phyloP scores from a whole-genome alignment of 2,797 vertebrate species.

The Trachops cirrhosus region DNA sequence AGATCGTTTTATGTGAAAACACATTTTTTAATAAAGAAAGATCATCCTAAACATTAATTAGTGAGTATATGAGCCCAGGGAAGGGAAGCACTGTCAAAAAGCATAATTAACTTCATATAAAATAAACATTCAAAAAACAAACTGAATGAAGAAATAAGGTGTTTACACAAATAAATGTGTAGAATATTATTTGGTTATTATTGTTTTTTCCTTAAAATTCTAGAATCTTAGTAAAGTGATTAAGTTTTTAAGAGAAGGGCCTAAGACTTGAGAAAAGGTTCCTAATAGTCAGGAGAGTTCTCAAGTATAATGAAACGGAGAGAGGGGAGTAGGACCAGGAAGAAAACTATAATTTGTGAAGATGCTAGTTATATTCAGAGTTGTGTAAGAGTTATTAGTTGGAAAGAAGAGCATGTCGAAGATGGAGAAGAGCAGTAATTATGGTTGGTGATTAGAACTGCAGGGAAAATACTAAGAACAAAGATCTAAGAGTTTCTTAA shows the following conservation, averaged over 20 bases:
- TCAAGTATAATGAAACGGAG: background rate
- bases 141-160: background rate
- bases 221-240: background rate
- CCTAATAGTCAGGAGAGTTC: background rate
- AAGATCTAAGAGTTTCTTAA: background rate
- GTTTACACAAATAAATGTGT: background rate
- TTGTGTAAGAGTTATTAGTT: background rate
- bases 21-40: slow-evolving; percentile 47
- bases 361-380: background rate
- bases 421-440: background rate
- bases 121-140: slow-evolving; percentile 1
- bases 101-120: background rate
- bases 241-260: background rate
- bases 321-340: background rate
- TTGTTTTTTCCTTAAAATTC: background rate
- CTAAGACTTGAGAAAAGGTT: slow-evolving; percentile 7
- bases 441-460: background rate
- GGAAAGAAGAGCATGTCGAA: background rate
- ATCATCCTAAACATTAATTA: slow-evolving; percentile 50
- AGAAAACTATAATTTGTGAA: background rate
- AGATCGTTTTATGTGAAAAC: slow-evolving; percentile 50
- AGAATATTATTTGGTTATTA: background rate
- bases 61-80: slow-evolving; percentile 51
- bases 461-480: background rate
- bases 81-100: background rate